Evolutionary conservation across 2,113 vertebrate genomes (phyloP).

Genomic region (Lichenostomus cassidix): DNA sequence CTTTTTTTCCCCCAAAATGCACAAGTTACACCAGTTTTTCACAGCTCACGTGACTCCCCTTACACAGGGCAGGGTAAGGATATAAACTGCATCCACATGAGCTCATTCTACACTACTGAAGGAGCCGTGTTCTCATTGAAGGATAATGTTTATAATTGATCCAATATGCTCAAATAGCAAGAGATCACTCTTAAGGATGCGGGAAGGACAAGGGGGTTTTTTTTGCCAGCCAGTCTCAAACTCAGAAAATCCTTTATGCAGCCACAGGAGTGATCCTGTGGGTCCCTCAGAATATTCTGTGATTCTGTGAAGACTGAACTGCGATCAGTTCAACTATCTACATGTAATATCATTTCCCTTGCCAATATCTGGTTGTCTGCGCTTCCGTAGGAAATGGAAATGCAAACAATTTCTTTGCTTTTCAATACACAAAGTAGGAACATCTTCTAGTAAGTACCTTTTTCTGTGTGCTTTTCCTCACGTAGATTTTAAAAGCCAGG

Average conservation of each 20-base stretch:
- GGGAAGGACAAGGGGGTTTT: background rate
- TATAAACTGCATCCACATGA: background rate
- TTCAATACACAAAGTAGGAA: background rate
- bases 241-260: background rate
- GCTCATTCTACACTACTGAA: background rate
- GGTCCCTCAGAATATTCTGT: background rate
- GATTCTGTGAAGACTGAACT: background rate
- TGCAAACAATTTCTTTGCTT: background rate
- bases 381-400: background rate
- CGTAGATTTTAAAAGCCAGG: slow-evolving; percentile 86
- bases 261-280: background rate
- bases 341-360: fast-evolving
- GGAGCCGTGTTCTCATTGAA: background rate
- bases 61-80: background rate
- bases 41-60: background rate
- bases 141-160: background rate
- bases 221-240: background rate
- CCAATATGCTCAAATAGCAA: background rate
- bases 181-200: background rate
- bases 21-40: background rate
- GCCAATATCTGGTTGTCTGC: background rate
- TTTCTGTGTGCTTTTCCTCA: slow-evolving; percentile 81
- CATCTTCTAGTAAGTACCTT: slow-evolving; percentile 73
- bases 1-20: fast-evolving
- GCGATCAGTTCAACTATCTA: background rate